These are phyloP conservation scores for Sorex maritimensis DNA, from an alignment of 2,797 vertebrate genomes.

Conservation along the genomic window DNA sequence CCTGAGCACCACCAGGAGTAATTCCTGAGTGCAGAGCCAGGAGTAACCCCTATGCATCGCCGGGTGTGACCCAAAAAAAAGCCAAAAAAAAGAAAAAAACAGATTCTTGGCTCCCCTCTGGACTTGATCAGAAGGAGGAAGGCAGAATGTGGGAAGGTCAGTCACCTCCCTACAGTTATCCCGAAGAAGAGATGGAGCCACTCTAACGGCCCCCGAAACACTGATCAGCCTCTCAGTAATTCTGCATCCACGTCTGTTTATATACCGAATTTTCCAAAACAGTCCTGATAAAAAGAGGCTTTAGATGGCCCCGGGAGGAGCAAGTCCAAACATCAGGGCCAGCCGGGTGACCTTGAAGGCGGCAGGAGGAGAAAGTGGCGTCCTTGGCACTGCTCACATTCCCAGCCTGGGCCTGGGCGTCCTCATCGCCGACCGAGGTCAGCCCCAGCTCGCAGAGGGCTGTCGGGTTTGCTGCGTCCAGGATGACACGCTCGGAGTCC, in stretches of 20 bases:
- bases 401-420: not conserved
- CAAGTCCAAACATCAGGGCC: slow-evolving; percentile 50
- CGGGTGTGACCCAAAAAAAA: no score
- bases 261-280: slow-evolving; percentile 58
- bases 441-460: not conserved
- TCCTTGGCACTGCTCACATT: not conserved
- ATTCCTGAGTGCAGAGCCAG: no score
- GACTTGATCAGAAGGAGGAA: slow-evolving; percentile 20
- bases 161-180: slow-evolving; percentile 38
- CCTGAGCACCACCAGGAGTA: no score
- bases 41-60: no score
- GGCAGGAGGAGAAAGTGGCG: no score
- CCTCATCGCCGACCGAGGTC: slow-evolving; percentile 1
- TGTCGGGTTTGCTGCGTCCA: not conserved
- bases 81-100: no score
- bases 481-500: not conserved
- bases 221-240: slow-evolving; percentile 36
- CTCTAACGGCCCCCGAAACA: slow-evolving; percentile 52
- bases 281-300: slow-evolving; percentile 66
- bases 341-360: slow-evolving; percentile 56
- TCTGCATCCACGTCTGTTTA: slow-evolving; percentile 40
- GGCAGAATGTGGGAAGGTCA: slow-evolving; percentile 26
- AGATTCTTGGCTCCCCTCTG: not conserved
- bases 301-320: slow-evolving; percentile 41
- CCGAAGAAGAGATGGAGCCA: slow-evolving; percentile 43